These are phyloP conservation scores for Amyelois transitella DNA, from an alignment of 1,140 invertebrate genomes.

Conservation along the genomic window DNA sequence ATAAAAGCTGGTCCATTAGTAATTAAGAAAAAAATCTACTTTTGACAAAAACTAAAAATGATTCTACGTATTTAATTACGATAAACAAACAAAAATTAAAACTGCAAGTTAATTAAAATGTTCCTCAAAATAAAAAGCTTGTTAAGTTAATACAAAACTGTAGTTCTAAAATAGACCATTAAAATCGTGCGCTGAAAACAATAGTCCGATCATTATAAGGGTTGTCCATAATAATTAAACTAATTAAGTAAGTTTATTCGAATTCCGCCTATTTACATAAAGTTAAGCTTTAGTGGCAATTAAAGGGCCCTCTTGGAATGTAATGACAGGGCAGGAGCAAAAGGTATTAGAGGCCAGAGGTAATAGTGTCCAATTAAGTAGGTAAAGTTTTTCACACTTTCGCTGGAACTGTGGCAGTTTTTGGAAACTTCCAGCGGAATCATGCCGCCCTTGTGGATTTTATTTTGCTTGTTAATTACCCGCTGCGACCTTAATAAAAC, in stretches of 20 bases:
- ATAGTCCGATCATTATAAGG: neutral
- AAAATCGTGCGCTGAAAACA: neutral
- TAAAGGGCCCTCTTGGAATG: slow-evolving; percentile 3
- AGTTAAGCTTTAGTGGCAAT: slow-evolving; percentile 16
- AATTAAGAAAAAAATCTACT: too few relatives aligned
- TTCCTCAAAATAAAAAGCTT: too few relatives aligned
- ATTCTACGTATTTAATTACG: too few relatives aligned
- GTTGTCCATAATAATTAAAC: slow-evolving; percentile 9
- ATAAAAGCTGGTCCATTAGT: too few relatives aligned
- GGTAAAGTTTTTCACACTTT: neutral
- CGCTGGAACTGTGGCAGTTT: neutral
- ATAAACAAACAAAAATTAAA: too few relatives aligned
- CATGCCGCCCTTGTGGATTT: neutral
- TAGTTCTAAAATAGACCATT: neutral
- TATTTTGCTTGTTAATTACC: neutral
- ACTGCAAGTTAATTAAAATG: too few relatives aligned
- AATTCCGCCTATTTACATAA: slow-evolving; percentile 16
- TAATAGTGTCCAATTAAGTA: neutral
- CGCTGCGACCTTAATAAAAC: too few relatives aligned
- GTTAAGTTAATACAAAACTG: too few relatives aligned
- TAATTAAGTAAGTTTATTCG: slow-evolving; percentile 16
- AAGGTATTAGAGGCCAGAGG: neutral
- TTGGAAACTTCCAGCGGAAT: neutral
- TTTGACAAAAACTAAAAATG: too few relatives aligned
- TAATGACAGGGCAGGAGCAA: slow-evolving; percentile 9